Base-by-base conservation (phyloP, 2,888 invertebrate genomes). In the Mythimna loreyi region DNA sequence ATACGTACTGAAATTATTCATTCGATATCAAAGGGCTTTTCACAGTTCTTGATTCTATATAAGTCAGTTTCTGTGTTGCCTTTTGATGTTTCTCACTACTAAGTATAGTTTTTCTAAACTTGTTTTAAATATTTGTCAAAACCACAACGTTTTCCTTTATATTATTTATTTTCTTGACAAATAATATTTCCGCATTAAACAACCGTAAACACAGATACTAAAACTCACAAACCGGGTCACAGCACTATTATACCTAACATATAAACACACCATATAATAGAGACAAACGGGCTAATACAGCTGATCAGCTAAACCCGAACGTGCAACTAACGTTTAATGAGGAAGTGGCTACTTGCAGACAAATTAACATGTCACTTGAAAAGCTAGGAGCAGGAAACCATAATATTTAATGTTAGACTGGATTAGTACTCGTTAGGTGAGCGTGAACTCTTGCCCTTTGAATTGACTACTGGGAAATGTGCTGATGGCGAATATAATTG, bases 331-430 rank as follows among this genome's bases (percentile, higher is more conserved):
- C 89, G 79, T 83, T 91, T 95, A 95, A 96, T 95, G 93, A 96
- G 96, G 96, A 96, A 93, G 94, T 93, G 83, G 81, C 92, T 95
- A 94, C 95, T 95, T 96, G 93, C 88, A 86, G 85, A 89, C 88
- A 90, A 93, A 94, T 94, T 94, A 93, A 93, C 91, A 92, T 91
- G 92, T 92, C 94, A 92, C 92, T 94, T 92, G 88, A 93, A 94
- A 93, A 91, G 88, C 87, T 88, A 88, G 89, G 85, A 90, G 88
- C 94, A 93, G 94, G 94, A 94, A 94, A 91, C 90, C 85, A 92
- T 89, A 87, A 92, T 94, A 91, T 92, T 92, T 93, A 93, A 92
- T 89, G 90, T 90, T 92, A 91, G 89, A 88, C 93, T 94, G 92
- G 93, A 94, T 94, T 93, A 92, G 88, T 82, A 87, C 92, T 92